Evolutionary conservation across 2,113 vertebrate genomes (phyloP).

Genomic region (Pteropus alecto): DNA sequence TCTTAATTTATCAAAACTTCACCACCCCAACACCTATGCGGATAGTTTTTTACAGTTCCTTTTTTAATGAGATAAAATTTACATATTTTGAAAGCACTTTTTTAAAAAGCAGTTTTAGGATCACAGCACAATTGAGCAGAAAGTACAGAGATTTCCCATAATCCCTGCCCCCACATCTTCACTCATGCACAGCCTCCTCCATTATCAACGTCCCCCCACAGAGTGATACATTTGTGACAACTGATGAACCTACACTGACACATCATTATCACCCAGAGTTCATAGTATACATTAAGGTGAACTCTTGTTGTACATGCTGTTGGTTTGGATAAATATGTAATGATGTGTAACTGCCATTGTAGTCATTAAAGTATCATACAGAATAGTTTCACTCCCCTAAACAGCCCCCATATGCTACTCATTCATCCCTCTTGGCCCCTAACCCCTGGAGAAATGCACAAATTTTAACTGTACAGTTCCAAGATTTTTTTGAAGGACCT

Average conservation of each 20-base stretch:
- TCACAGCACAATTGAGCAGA: not conserved
- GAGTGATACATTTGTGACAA: not conserved
- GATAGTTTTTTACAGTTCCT: not conserved
- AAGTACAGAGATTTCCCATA: not conserved
- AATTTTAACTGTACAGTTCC: not conserved
- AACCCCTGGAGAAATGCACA: not conserved
- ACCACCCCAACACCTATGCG: not conserved
- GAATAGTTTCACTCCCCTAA: not conserved
- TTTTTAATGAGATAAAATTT: not conserved
- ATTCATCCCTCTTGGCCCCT: not conserved
- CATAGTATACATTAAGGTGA: not conserved
- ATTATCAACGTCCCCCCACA: not conserved
- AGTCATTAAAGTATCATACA: not conserved
- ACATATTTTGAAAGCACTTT: conserved; percentile 14
- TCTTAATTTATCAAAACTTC: not conserved
- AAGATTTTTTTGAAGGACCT: not conserved
- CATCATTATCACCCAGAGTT: not conserved
- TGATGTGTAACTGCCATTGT: not conserved
- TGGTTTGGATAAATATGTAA: not conserved
- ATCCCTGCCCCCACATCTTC: not conserved
- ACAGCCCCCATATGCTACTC: not conserved
- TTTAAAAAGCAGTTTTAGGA: not conserved
- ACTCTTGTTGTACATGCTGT: not conserved
- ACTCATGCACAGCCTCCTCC: not conserved
- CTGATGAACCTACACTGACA: not conserved